These are phyloP conservation scores for Limenitis arthemis DNA, from an alignment of 2,888 invertebrate genomes.

Conservation along the genomic window DNA sequence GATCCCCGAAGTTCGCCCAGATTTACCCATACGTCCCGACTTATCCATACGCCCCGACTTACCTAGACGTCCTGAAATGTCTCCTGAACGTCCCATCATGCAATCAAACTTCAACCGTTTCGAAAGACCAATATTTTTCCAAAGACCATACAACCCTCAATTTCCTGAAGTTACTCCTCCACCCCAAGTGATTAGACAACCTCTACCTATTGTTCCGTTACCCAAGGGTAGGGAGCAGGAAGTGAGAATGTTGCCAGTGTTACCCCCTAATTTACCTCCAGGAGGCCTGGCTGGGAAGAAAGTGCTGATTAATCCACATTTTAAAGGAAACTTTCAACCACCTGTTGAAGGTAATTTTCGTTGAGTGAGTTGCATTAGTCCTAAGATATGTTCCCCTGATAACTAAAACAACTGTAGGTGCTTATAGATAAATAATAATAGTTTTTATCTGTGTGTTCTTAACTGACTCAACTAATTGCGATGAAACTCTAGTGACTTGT, in stretches of 20 bases:
- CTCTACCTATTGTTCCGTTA: constrained; percentile 31
- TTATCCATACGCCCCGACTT: constrained; percentile 11
- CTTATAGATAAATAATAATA: too few species aligned
- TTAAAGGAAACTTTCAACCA: constrained; percentile 73
- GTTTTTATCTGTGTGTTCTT: too few species aligned
- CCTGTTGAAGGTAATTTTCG: constrained; percentile 61
- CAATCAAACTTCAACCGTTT: constrained; percentile 34
- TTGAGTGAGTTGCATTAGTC: too few species aligned
- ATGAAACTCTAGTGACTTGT: too few species aligned
- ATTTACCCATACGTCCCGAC: constrained; percentile 11
- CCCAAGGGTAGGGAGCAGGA: constrained; percentile 41
- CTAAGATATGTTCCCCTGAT: too few species aligned
- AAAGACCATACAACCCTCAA: constrained; percentile 33
- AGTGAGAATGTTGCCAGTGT: constrained; percentile 57
- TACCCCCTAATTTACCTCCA: constrained; percentile 39
- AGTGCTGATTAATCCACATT: constrained; percentile 79
- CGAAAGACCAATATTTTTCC: constrained; percentile 41
- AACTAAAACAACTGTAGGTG: too few species aligned
- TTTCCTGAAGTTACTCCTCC: constrained; percentile 41
- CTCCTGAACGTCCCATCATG: constrained; percentile 6
- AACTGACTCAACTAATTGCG: too few species aligned
- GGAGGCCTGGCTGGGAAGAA: constrained; percentile 68
- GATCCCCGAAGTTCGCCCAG: constrained; percentile 25
- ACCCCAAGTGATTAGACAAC: constrained; percentile 53
- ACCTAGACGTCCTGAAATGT: constrained; percentile 20